Evolutionary conservation across 2,113 vertebrate species (phyloP).

Genomic region (Plestiodon gilberti): DNA sequence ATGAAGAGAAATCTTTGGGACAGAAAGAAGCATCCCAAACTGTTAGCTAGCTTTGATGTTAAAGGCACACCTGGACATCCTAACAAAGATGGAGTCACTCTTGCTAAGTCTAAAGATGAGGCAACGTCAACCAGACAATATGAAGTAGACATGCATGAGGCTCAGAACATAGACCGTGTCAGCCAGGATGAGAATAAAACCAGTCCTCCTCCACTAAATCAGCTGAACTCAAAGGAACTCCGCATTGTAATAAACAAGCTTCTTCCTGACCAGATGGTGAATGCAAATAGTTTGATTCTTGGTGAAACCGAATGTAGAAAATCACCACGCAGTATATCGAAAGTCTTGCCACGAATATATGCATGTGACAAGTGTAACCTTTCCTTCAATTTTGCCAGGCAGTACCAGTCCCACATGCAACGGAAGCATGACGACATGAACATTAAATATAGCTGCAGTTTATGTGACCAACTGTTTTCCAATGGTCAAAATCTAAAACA

Average conservation of each 20-base stretch:
- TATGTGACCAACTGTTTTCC: conserved; percentile 50
- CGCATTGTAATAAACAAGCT: neutral
- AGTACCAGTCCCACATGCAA: conserved; percentile 31
- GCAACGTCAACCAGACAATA: neutral
- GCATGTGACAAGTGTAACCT: neutral
- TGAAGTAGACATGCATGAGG: neutral
- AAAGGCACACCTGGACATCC: neutral
- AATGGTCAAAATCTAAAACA: conserved; percentile 44
- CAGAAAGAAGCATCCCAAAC: conserved; percentile 12
- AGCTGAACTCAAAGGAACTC: conserved; percentile 28
- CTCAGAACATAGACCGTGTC: fast-evolving
- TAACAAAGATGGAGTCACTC: neutral
- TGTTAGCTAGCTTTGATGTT: neutral
- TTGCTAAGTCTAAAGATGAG: conserved; percentile 14
- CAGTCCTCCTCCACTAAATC: neutral
- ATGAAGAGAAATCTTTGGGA: conserved; percentile 61
- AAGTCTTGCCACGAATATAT: neutral
- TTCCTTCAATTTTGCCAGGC: conserved; percentile 30
- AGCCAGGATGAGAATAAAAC: neutral
- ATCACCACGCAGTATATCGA: fast-evolving
- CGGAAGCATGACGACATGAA: conserved; percentile 4
- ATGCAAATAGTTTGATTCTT: conserved; percentile 18
- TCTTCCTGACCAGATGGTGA: conserved; percentile 25
- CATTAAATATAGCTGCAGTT: conserved; percentile 39
- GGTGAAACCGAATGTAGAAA: neutral